Conservation (phyloP, 2,113 vertebrate genomes). For the Microtus pennsylvanicus region DNA sequence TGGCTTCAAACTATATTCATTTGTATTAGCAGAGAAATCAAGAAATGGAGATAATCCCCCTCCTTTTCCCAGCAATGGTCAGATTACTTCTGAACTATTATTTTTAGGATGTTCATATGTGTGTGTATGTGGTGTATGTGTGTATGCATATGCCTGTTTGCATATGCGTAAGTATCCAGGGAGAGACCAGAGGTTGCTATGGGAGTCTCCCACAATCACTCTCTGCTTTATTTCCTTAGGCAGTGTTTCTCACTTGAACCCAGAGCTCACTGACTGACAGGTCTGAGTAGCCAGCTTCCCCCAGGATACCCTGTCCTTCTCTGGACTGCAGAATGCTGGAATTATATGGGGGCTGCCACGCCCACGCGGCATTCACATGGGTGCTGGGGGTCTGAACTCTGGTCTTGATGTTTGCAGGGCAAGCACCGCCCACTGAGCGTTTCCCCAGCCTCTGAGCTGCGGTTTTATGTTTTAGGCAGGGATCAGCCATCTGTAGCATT, state of each 20-base stretch:
- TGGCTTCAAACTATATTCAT: conserved; percentile 2
- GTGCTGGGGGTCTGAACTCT: neutral
- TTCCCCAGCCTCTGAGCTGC: neutral
- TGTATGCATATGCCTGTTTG: neutral
- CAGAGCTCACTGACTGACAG: neutral
- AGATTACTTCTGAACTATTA: neutral
- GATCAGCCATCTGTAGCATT: neutral
- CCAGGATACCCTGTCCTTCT: neutral
- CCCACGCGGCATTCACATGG: neutral
- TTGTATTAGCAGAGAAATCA: conserved; percentile 51
- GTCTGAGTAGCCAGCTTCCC: neutral
- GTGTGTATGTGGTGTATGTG: neutral
- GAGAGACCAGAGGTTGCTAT: neutral
- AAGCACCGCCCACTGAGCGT: neutral
- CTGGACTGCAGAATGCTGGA: neutral
- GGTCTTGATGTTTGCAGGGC: neutral
- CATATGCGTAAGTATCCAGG: neutral
- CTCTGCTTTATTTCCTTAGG: neutral
- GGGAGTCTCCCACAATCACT: neutral
- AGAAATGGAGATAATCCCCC: neutral
- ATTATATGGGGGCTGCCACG: neutral
- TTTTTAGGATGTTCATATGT: neutral
- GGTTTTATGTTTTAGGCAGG: neutral
- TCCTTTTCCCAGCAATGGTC: neutral
- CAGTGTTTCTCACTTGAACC: neutral